These are phyloP conservation scores for Oopsacas minuta DNA, from an alignment of 37 sponge, comb jelly and placozoan species.

Conservation along the genomic window DNA sequence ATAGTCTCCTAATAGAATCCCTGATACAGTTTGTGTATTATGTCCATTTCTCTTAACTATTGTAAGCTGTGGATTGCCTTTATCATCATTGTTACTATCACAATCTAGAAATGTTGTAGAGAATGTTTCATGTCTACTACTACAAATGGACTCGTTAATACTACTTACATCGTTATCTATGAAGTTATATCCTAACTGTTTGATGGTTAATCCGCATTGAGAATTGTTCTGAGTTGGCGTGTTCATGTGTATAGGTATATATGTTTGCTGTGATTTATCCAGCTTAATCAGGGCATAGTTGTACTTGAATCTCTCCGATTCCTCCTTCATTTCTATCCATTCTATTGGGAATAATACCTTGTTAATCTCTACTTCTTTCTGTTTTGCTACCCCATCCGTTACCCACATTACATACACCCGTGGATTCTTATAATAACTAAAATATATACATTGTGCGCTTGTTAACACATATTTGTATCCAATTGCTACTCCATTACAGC, in stretches of 20 bases:
- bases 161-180: background rate
- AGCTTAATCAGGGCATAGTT: constrained; percentile 6
- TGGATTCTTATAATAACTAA: background rate
- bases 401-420: background rate
- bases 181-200: background rate
- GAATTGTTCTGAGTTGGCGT: background rate
- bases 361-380: background rate
- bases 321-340: background rate
- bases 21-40: background rate
- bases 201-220: background rate
- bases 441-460: background rate
- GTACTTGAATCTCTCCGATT: background rate
- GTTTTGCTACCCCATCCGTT: background rate
- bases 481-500: background rate
- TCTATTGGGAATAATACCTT: background rate
- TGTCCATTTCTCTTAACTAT: background rate
- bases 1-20: background rate
- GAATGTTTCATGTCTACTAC: background rate
- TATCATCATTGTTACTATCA: background rate
- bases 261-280: background rate
- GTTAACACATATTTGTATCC: background rate
- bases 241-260: constrained; percentile 10
- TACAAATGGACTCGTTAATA: background rate
- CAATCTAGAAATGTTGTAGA: background rate
- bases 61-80: background rate